A percentile compares a stretch with the other conserved stretches of the same genome.
These are phyloP conservation scores for Engystomops pustulosus DNA, from an alignment of 2,113 vertebrate species.

Conservation along the genomic window DNA sequence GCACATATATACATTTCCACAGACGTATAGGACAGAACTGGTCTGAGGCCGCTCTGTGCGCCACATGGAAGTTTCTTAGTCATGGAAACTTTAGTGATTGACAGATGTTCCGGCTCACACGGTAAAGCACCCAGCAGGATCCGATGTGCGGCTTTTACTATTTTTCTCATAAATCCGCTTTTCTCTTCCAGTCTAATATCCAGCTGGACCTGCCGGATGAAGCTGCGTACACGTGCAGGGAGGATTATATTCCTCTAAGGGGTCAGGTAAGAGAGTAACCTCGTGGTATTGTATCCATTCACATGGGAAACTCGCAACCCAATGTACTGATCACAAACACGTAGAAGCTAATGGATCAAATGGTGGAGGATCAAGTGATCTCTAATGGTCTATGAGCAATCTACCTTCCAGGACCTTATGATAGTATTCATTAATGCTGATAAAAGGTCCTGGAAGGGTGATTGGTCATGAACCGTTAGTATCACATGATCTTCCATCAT, in stretches of 20 bases:
- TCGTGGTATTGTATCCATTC: too few relatives aligned
- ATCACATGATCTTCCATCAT: too few relatives aligned
- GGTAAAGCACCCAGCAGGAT: neutral
- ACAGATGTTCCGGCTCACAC: slow-evolving; percentile 2
- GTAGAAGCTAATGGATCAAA: too few relatives aligned
- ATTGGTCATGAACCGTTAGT: too few relatives aligned
- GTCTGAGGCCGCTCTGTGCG: too few relatives aligned
- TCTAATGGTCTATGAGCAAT: too few relatives aligned
- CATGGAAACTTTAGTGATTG: neutral
- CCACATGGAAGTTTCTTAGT: neutral
- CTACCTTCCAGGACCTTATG: too few relatives aligned
- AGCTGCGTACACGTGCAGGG: slow-evolving; percentile 6
- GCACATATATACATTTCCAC: neutral
- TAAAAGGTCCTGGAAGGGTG: too few relatives aligned
- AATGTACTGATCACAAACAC: too few relatives aligned
- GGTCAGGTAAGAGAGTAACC: slow-evolving; percentile 12
- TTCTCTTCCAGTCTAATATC: slow-evolving; percentile 38
- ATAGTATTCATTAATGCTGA: too few relatives aligned
- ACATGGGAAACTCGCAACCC: too few relatives aligned
- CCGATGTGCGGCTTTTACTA: neutral
- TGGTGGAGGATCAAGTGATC: too few relatives aligned
- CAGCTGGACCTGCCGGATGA: slow-evolving; percentile 42
- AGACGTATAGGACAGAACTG: neutral
- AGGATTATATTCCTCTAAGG: neutral
- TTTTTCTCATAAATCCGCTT: neutral